Evolutionary conservation across 2,113 vertebrate species (phyloP).

Genomic region (Paraplagusia blochii): DNA sequence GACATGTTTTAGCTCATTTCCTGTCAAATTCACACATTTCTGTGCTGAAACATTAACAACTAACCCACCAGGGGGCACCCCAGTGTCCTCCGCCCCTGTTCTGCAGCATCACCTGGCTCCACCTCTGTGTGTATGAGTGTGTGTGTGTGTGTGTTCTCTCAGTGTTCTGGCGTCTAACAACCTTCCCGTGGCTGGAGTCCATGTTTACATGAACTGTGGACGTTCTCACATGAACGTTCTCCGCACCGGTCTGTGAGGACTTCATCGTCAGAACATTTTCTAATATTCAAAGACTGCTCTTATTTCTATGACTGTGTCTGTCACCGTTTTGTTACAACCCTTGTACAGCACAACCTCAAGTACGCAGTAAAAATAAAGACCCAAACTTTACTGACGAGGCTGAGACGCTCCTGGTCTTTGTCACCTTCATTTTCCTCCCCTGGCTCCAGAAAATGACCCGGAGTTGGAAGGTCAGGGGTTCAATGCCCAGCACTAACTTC

Average conservation of each 20-base stretch:
- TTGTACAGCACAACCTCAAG: conserved; percentile 62
- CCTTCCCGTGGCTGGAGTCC: conserved; percentile 31
- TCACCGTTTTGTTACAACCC: conserved; percentile 52
- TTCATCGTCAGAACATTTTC: conserved; percentile 22
- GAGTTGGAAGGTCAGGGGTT: no score
- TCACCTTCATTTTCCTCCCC: background rate
- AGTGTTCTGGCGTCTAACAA: conserved; percentile 34
- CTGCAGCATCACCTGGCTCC: background rate
- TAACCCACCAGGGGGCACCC: no score
- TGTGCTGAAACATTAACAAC: no score
- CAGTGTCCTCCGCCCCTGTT: background rate
- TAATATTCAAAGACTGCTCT: conserved; percentile 24
- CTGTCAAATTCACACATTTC: no score
- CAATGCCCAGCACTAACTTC: no score
- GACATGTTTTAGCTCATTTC: no score
- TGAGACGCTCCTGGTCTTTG: conserved; percentile 17
- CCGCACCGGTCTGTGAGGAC: conserved; percentile 3
- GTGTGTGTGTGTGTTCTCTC: background rate
- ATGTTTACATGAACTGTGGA: conserved; percentile 40
- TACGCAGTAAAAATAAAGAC: conserved; percentile 57
- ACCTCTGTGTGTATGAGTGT: no score
- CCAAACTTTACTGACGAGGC: conserved; percentile 50
- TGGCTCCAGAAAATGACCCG: no score
- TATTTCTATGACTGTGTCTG: conserved; percentile 35
- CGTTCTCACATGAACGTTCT: no score